A percentile compares a stretch with the other conserved stretches of the same genome.
phyloP scores from a whole-genome alignment of 2,888 invertebrate genomes.

The Blera fallax region DNA sequence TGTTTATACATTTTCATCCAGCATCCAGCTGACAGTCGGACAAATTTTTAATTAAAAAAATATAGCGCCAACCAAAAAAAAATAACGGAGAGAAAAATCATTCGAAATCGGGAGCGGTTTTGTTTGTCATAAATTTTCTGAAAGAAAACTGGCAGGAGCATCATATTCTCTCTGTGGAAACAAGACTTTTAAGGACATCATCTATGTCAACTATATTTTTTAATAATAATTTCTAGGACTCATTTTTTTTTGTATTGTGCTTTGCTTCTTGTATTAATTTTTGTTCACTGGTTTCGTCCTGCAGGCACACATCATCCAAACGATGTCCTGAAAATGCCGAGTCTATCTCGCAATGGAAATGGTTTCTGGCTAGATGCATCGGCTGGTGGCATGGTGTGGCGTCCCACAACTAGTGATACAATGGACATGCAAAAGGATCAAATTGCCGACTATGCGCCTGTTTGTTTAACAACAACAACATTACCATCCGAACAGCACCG shows the following conservation, averaged over 20 bases:
- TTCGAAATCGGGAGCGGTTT: constrained; percentile 24
- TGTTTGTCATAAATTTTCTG: constrained; percentile 48
- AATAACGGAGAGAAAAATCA: background rate
- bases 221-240: constrained; percentile 38
- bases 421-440: constrained; percentile 82
- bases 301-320: constrained; percentile 80
- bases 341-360: constrained; percentile 80
- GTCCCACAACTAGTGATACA: constrained; percentile 79
- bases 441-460: constrained; percentile 82
- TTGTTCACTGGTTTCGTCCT: constrained; percentile 66
- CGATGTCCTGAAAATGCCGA: constrained; percentile 82
- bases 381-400: constrained; percentile 81
- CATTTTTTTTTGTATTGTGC: constrained; percentile 1
- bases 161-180: background rate
- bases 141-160: constrained; percentile 35
- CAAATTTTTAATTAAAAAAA: constrained; percentile 74
- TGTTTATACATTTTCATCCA: constrained; percentile 73
- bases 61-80: constrained; percentile 27
- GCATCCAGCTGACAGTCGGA: constrained; percentile 73
- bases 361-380: constrained; percentile 82
- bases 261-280: constrained; percentile 55
- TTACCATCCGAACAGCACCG: constrained; percentile 59
- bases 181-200: constrained; percentile 37
- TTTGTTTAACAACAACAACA: constrained; percentile 77
- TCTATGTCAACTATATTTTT: constrained; percentile 47